Base-by-base conservation (phyloP, 2,797 vertebrate genomes). In the Myotis daubentonii region DNA sequence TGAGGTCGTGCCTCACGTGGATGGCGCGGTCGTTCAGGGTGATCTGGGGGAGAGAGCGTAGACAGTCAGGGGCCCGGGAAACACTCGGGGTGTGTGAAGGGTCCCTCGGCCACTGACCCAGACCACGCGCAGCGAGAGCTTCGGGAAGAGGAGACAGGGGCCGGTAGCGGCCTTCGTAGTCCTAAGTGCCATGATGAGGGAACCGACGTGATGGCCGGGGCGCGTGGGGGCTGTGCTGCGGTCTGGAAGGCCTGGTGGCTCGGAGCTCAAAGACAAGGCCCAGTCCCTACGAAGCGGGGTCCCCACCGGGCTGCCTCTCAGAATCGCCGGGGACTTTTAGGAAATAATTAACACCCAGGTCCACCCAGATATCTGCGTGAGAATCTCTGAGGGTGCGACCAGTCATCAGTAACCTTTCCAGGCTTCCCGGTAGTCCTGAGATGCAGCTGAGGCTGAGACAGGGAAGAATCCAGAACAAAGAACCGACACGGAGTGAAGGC, bases 21-120 rank as follows among this genome's bases (percentile, higher is more conserved):
- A 99, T 98, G 79, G 98, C 98, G 76, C 98, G 98, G 96, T 99
- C 99, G 72, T 99, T 99, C 86, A 99, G 98, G 44, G 99, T 97
- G 93, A 99, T 98, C 99, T 99, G 20, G 91, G 81, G 0, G 38
- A 84, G 65, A 93, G 82, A 94, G 51, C 11, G 22, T 71, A 91
- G 57, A 51, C 71, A 92, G 75, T 83, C 11, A 79, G 74, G 53
- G 55, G 33, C 47, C 47, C n/a, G 55, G 68, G 70, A 60, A 33
- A 47, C 8, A 33, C 28, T 44, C 16, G 25, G 13, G 3, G 20
- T n/a, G 22, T 68, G 66, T 23, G 0, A 8, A 25, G 41, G 10
- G n/a, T 36, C 13, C n/a, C 23, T 87, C 0, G 16, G 17, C 25
- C 13, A 38, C 12, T 4, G 17, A 13, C 7, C 7, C 20, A 36